A percentile compares a stretch with the other conserved stretches of the same genome.
These are phyloP conservation scores for Cuculus canorus DNA, from an alignment of 2,797 vertebrate genomes.

Conservation along the genomic window DNA sequence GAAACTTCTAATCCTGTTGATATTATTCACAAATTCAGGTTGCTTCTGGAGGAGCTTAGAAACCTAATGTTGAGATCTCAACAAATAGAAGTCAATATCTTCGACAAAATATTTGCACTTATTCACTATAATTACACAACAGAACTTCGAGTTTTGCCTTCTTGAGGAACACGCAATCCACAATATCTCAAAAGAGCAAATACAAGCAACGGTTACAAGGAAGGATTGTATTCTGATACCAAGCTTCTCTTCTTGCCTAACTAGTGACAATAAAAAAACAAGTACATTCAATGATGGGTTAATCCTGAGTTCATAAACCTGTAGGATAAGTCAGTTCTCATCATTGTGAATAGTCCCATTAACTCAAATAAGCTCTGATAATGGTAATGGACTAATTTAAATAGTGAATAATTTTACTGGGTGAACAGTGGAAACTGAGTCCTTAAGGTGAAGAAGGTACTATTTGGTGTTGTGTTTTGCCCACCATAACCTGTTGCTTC, in stretches of 20 bases:
- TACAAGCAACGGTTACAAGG: slow-evolving; percentile 7
- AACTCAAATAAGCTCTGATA: background rate
- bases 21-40: background rate
- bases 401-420: background rate
- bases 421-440: background rate
- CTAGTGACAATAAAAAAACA: background rate
- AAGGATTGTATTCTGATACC: background rate
- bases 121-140: background rate
- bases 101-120: background rate
- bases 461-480: background rate
- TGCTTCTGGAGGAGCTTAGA: background rate
- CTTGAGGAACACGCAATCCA: background rate
- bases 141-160: background rate
- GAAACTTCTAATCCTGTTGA: background rate
- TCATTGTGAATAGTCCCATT: background rate
- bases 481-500: background rate
- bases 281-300: background rate
- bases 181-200: background rate
- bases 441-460: background rate
- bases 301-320: background rate
- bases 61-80: background rate
- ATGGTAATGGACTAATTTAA: background rate
- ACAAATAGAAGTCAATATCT: slow-evolving; percentile 1
- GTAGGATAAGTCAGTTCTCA: background rate
- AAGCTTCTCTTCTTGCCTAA: background rate